Percentiles rank a stretch among this genome's conserved stretches.
These are phyloP conservation scores for Ylistrum balloti DNA, from an alignment of 1,140 invertebrate species.

Conservation along the genomic window DNA sequence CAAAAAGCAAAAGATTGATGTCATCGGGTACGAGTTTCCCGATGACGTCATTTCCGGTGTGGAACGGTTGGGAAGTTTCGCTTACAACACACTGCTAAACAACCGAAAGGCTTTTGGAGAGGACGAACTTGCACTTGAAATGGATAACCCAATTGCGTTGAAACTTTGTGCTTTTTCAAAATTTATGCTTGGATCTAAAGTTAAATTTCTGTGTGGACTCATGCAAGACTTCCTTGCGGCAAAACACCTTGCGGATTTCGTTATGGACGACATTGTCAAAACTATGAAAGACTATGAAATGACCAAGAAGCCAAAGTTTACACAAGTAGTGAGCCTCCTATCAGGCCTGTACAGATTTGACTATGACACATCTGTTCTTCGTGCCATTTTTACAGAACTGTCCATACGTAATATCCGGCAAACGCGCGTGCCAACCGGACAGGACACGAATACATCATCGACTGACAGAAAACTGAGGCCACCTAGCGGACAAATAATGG, in stretches of 20 bases:
- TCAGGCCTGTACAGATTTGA: slow-evolving; percentile 69
- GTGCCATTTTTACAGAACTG: slow-evolving; percentile 67
- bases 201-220: slow-evolving; percentile 65
- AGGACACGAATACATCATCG: slow-evolving; percentile 7
- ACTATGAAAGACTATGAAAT: slow-evolving; percentile 68
- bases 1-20: slow-evolving; percentile 65
- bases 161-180: slow-evolving; percentile 68
- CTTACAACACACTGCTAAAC: slow-evolving; percentile 55
- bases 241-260: slow-evolving; percentile 70
- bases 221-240: slow-evolving; percentile 73
- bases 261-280: slow-evolving; percentile 62
- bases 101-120: slow-evolving; percentile 56
- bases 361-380: slow-evolving; percentile 58
- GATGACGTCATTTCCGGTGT: slow-evolving; percentile 62
- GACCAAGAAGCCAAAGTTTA: slow-evolving; percentile 66
- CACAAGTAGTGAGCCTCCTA: slow-evolving; percentile 67
- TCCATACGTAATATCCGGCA: slow-evolving; percentile 65
- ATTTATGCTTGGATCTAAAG: slow-evolving; percentile 56
- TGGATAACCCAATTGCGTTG: slow-evolving; percentile 59
- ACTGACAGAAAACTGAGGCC: slow-evolving; percentile 53
- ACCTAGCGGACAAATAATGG: slow-evolving; percentile 65
- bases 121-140: slow-evolving; percentile 57
- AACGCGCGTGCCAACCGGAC: slow-evolving; percentile 49
- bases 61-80: slow-evolving; percentile 62
- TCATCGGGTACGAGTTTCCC: slow-evolving; percentile 64